A percentile compares a stretch with the other conserved stretches of the same genome.
phyloP scores from a whole-genome alignment of 2,797 vertebrate genomes.

The Gephyroberyx darwinii region DNA sequence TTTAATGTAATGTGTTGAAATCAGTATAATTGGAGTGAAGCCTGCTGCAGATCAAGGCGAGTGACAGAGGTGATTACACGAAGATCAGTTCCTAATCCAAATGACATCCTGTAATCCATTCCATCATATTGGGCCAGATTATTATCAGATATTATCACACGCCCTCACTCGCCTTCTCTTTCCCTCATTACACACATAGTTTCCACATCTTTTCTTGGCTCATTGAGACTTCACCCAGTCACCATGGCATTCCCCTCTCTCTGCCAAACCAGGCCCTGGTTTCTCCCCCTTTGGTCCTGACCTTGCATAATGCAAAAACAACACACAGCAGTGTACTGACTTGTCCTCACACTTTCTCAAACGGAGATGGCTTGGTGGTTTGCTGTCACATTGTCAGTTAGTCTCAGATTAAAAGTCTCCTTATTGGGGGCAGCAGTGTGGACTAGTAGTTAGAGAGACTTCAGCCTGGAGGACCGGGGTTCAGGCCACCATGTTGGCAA shows the following conservation, averaged over 20 bases:
- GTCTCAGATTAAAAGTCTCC: too few species aligned
- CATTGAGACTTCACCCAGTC: constrained; percentile 50
- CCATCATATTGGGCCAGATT: constrained; percentile 47
- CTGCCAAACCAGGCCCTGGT: constrained; percentile 29
- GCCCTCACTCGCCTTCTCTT: constrained; percentile 4
- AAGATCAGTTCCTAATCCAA: constrained; percentile 39
- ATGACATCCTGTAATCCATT: constrained; percentile 42
- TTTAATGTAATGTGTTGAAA: constrained; percentile 5
- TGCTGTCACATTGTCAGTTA: not conserved
- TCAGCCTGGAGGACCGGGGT: too few species aligned
- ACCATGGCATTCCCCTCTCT: constrained; percentile 24
- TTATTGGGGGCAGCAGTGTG: not conserved
- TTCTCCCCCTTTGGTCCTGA: constrained; percentile 30
- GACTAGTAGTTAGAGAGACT: not conserved
- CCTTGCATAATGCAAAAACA: constrained; percentile 31
- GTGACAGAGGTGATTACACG: constrained; percentile 32
- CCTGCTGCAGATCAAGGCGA: constrained; percentile 41
- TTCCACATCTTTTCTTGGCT: constrained; percentile 57
- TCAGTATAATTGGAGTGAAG: not conserved
- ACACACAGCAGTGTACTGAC: constrained; percentile 34
- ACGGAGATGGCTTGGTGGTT: not conserved
- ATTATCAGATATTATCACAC: constrained; percentile 41
- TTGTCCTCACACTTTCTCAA: not conserved
- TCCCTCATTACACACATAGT: constrained; percentile 63
- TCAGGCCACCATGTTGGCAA: too few species aligned